Evolutionary conservation across 2,113 vertebrate species (phyloP).

Genomic region (Podilymbus podiceps): DNA sequence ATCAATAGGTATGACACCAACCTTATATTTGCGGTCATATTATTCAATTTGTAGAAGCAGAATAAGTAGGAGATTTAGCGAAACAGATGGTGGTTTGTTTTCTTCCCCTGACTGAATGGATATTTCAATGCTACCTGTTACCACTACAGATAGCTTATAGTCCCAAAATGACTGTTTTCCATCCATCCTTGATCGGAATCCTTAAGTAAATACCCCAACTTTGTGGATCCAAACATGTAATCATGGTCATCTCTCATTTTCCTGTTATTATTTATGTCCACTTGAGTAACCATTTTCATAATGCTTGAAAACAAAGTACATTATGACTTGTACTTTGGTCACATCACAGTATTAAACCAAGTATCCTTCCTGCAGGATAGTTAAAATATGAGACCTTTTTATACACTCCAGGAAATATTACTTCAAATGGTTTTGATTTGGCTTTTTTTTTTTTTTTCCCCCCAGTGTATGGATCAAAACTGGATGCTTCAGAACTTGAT

Average conservation of each 20-base stretch:
- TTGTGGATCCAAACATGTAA: background rate
- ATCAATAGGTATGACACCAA: background rate
- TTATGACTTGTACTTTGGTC: background rate
- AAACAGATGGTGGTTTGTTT: background rate
- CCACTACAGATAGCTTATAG: background rate
- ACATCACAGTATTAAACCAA: background rate
- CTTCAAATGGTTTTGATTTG: background rate
- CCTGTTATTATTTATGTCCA: background rate
- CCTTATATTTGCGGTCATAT: background rate
- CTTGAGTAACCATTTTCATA: background rate
- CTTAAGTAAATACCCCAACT: background rate
- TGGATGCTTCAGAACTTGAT: background rate
- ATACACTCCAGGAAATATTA: background rate
- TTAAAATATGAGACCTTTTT: background rate
- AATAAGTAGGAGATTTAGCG: background rate
- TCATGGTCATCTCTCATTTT: background rate
- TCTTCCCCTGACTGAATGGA: background rate
- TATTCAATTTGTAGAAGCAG: background rate
- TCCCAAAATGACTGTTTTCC: background rate
- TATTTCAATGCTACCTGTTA: background rate
- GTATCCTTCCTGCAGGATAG: background rate
- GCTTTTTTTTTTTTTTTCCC: background rate
- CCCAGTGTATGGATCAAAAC: background rate
- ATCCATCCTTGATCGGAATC: background rate
- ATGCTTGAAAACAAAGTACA: background rate